A percentile compares a stretch with the other conserved stretches of the same genome.
These are phyloP conservation scores for Ochlodes sylvanus DNA, from an alignment of 2,888 invertebrate genomes.

Conservation along the genomic window DNA sequence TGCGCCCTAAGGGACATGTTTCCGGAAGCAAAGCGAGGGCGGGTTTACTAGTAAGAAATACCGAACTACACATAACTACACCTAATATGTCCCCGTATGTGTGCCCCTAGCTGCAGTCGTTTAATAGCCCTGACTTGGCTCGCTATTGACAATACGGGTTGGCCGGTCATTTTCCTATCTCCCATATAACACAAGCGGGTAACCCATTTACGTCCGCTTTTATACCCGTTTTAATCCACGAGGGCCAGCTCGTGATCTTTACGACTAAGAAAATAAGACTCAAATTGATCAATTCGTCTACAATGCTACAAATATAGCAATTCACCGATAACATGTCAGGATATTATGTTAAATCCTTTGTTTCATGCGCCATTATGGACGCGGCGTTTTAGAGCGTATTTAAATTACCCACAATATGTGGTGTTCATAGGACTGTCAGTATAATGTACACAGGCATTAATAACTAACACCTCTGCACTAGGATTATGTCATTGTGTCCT, in stretches of 20 bases:
- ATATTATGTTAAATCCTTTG: conserved; percentile 25
- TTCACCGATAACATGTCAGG: conserved; percentile 25
- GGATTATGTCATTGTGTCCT: too few relatives aligned
- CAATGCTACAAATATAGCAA: conserved; percentile 10
- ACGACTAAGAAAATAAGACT: background rate
- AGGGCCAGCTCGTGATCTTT: background rate
- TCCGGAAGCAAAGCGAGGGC: too few relatives aligned
- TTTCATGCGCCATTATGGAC: conserved; percentile 21
- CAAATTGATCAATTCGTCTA: background rate
- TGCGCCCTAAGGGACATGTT: too few relatives aligned
- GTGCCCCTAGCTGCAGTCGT: conserved; percentile 41
- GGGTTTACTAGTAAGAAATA: too few relatives aligned
- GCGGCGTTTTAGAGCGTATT: conserved; percentile 3
- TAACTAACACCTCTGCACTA: too few relatives aligned
- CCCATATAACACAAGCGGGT: conserved; percentile 35
- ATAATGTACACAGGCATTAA: too few relatives aligned
- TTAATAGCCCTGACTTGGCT: conserved; percentile 45
- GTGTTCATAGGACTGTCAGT: too few relatives aligned
- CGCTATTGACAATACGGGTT: conserved; percentile 44
- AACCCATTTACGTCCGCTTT: conserved; percentile 30
- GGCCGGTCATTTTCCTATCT: conserved; percentile 42
- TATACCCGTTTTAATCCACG: conserved; percentile 23
- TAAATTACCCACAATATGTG: background rate
- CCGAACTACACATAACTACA: background rate
- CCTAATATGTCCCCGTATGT: conserved; percentile 13